Evolutionary conservation across 53 echinoderm and acorn worm species (phyloP), one percentile per base, ranked within the genome.

Genomic region (Actinopyga echinites): DNA sequence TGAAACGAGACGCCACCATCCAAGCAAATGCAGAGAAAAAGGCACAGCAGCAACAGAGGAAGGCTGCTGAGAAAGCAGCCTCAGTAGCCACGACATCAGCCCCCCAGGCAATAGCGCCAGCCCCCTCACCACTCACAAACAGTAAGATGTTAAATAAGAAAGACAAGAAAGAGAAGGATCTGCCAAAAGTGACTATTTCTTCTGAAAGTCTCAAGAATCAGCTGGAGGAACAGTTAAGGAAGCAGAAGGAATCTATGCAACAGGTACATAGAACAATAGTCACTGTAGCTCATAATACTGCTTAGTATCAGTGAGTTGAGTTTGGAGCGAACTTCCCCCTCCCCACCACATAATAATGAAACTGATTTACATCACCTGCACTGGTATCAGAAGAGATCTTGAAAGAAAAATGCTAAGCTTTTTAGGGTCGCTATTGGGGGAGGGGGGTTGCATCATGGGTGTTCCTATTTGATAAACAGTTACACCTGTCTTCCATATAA

Each of bases 1-100:
- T 83, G 74, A 88, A 79, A 60, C 66, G 83, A 30, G 89, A 92
- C 30, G 88, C 88, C 11, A 68, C 63, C 10, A 79, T 84, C 69
- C 83, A 88, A 79, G 84, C 84, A 33, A 83, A 84, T 37, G 89
- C 83, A 38, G 60, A 62, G 15, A 83, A 69, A 56, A 75, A 77
- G 57, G 83, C 89, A 4, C 64, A 67, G 8, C 83, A 83, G 29
- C 66, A 84, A 79, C 74, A 36, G 75, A 64, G 57, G 64, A 83
- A 77, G 32, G 77, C 77, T 43, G 77, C 53, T 54, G 77, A 77
- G 77, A 77, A 77, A 31, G 77, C 77, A 20, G 77, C 77, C 5
- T 54, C 54, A 5, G 29, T 55, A 32, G 5, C 54, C 23, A 54
- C 77, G 1, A 13, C 77, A 24, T 64, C 33, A 79, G 88, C 30